Percentiles rank a stretch among this genome's conserved stretches.
phyloP scores from a whole-genome alignment of 2,113 vertebrate species.

The Gymnogyps californianus region DNA sequence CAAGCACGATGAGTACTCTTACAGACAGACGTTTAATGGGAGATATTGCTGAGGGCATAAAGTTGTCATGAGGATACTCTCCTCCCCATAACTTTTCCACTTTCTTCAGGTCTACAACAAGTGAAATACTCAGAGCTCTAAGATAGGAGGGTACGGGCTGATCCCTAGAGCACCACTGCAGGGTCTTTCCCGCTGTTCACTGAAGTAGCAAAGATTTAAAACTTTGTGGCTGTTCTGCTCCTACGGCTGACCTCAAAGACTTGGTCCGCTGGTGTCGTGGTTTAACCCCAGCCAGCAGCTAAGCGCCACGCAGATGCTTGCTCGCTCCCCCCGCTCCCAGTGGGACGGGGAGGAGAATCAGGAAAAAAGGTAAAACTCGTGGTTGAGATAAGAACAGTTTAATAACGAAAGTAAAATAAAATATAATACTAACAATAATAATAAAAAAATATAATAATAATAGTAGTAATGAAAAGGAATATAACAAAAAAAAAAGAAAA shows the following conservation, averaged over 20 bases:
- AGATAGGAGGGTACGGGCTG: neutral
- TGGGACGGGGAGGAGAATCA: too few relatives aligned
- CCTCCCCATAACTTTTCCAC: fast-evolving
- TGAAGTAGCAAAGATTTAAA: neutral
- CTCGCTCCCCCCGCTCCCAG: too few relatives aligned
- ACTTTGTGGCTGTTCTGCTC: neutral
- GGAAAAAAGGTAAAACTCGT: too few relatives aligned
- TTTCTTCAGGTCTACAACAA: neutral
- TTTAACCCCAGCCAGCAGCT: too few relatives aligned
- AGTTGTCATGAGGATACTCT: neutral
- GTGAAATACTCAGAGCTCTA: neutral
- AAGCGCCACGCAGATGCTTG: too few relatives aligned
- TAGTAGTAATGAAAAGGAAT: too few relatives aligned
- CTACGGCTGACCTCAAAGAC: neutral
- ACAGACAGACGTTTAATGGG: neutral
- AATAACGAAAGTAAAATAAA: too few relatives aligned
- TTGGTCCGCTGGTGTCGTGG: too few relatives aligned
- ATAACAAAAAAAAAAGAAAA: too few relatives aligned
- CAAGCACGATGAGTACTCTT: neutral
- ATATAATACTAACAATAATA: too few relatives aligned
- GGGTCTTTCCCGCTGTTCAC: neutral
- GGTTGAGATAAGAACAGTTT: too few relatives aligned
- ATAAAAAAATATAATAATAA: too few relatives aligned
- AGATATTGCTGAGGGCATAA: neutral
- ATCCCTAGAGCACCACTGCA: neutral